Base-by-base conservation (phyloP, 2,888 invertebrate genomes). In the Sabellastarte sp. region DNA sequence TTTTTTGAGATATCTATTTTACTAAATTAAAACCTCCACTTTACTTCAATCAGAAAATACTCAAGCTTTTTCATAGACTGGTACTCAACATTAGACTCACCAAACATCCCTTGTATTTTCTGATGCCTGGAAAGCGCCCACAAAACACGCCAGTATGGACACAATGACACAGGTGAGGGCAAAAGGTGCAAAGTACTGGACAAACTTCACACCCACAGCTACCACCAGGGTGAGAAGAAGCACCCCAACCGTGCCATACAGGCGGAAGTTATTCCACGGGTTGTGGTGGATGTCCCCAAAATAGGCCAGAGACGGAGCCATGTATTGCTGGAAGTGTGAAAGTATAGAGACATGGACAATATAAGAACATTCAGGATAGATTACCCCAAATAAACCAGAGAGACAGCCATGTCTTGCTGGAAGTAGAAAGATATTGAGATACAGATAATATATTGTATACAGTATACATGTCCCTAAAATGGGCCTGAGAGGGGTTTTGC, bases 241-340 rank as follows among this genome's bases (percentile, higher is more conserved):
- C 59, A 98, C 89, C 62, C 97, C 86, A 29, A 91, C 85, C 4
- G 95, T 93, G 66, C 96, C 97, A 85, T 96, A 98, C 60, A 97
- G 91, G 56, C 98, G 90, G 85, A 95, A 95, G 86, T 97, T 98
- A 88, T 98, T 94, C 86, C 93, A 94, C 93, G 97, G 73, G 57
- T 73, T 94, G 71, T 60, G 26, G 56, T 73, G 72, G 26, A 76
- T 72, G 68, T 93, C 93, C 1, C 93, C 94, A 81, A 95, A 94
- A 82, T 93, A 90, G 60, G 93, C 93, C 77, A 93, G 85, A 85
- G 89, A 88, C 2, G 73, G 73, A 24, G 65, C 68, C 68, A 73
- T 68, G 64, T 73, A 73, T 63, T 73, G 65, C 72, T 73, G 63
- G 15, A 63, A 57, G n/a, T n/a, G n/a, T n/a, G n/a, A n/a, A n/a